Base-by-base conservation (phyloP, 2,888 invertebrate genomes). In the Ceraclea dissimilis region DNA sequence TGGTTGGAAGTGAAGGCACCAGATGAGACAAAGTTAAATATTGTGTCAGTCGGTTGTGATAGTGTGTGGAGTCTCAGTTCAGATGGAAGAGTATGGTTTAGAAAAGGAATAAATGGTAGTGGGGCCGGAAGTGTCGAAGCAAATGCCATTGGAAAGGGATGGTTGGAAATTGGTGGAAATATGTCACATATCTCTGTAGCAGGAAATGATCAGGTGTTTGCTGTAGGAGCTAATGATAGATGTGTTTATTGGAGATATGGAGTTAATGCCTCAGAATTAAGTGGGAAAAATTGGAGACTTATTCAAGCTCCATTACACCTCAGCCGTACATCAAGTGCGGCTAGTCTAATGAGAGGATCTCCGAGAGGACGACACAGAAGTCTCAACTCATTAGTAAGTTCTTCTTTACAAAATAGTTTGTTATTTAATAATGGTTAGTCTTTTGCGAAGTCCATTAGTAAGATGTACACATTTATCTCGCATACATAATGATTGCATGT, bases 131-230 rank as follows among this genome's bases (percentile, higher is more conserved):
- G 81, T 59, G 86, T 85, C 65, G 89, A 89, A 70, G 83, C 85
- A 67, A 77, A 86, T 57, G 88, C 90, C 8, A 84, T 84, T 65
- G 93, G 93, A 2, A 85, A 79, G 66, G 87, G 88, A 21, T 94
- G 94, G 94, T 82, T 93, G 22, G 90, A 92, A 77, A 92, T 94
- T 81, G 86, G 90, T 59, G 92, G 90, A 48, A 83, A 85, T 69
- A 88, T 94, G 83, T 80, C 84, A 19, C 79, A 87, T 67, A 79
- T 94, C 49, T 88, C 91, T n/a, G 88, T 93, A 56, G 87, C 92
- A 31, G 80, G 85, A 13, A 90, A 90, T 72, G 93, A 94, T 74
- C 93, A 94, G 79, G 85, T 89, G 10, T 92, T 91, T 80, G 93
- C 87, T 11, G 84, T 93, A 63, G 92, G 93, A 5, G 83, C 85